A percentile compares a stretch with the other conserved stretches of the same genome.
Conservation (phyloP, 2,113 vertebrate genomes). For the Dicaeum eximium region DNA sequence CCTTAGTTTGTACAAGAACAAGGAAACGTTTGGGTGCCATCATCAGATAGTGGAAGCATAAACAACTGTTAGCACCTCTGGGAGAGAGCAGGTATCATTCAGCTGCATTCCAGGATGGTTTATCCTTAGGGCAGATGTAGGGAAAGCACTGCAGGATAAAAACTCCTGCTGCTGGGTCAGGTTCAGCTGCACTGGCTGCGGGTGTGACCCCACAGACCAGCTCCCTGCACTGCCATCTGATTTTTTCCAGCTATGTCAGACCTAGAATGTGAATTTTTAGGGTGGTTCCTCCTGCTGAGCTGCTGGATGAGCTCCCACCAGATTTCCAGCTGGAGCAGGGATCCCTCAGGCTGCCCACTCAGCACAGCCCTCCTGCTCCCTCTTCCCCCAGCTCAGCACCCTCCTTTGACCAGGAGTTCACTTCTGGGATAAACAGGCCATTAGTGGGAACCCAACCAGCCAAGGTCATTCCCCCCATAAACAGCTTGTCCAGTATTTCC, state of each 20-base stretch:
- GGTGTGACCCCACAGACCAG: not conserved
- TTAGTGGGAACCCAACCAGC: not conserved
- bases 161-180: not conserved
- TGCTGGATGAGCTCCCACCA: not conserved
- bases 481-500: not conserved
- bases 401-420: not conserved
- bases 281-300: not conserved
- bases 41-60: not conserved
- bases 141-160: not conserved
- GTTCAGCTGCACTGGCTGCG: fast-evolving
- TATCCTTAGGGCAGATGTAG: not conserved
- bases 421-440: not conserved
- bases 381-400: not conserved
- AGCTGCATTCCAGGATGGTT: not conserved
- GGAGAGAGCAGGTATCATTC: not conserved
- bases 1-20: not conserved
- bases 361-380: not conserved
- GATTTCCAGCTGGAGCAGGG: not conserved
- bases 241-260: not conserved
- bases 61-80: not conserved
- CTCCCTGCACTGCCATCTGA: not conserved
- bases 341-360: not conserved
- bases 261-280: not conserved
- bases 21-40: not conserved
- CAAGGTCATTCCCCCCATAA: not conserved